Evolutionary conservation across 2,888 invertebrate species (phyloP).

Genomic region (Gymnocheta viridis): DNA sequence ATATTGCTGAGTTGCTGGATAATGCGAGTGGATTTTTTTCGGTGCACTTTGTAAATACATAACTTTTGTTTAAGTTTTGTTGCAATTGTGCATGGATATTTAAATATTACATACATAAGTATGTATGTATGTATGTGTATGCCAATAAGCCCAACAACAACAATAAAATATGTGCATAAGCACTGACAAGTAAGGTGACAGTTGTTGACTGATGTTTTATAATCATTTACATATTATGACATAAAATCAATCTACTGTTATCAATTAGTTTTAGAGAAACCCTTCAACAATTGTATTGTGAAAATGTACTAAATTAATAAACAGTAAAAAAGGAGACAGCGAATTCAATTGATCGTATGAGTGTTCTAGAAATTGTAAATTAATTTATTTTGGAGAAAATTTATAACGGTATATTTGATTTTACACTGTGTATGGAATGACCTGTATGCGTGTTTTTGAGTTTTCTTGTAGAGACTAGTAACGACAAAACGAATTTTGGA

Average conservation of each 20-base stretch:
- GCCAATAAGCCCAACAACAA: constrained; percentile 1
- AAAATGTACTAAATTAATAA: neutral
- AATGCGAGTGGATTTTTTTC: too few relatives aligned
- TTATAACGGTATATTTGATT: constrained; percentile 24
- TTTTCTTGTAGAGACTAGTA: constrained; percentile 23
- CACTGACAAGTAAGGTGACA: constrained; percentile 31
- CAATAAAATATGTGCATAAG: neutral
- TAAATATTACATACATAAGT: neutral
- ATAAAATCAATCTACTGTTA: constrained; percentile 53
- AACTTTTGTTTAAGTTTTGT: too few relatives aligned
- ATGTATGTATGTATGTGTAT: neutral
- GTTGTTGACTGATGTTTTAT: constrained; percentile 2
- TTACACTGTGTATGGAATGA: constrained; percentile 7
- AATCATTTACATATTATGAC: constrained; percentile 35
- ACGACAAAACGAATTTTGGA: constrained; percentile 56
- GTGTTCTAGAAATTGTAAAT: neutral
- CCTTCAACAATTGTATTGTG: neutral
- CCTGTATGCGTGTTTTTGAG: constrained; percentile 8
- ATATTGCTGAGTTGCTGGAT: too few relatives aligned
- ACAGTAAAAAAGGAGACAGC: neutral
- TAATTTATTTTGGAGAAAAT: constrained; percentile 23
- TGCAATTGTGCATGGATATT: too few relatives aligned
- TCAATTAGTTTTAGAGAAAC: constrained; percentile 36
- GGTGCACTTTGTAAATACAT: too few relatives aligned
- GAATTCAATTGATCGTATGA: neutral